A percentile compares a stretch with the other conserved stretches of the same genome.
Evolutionary conservation across 2,113 vertebrate species (phyloP).

Genomic region (Propithecus coquereli): DNA sequence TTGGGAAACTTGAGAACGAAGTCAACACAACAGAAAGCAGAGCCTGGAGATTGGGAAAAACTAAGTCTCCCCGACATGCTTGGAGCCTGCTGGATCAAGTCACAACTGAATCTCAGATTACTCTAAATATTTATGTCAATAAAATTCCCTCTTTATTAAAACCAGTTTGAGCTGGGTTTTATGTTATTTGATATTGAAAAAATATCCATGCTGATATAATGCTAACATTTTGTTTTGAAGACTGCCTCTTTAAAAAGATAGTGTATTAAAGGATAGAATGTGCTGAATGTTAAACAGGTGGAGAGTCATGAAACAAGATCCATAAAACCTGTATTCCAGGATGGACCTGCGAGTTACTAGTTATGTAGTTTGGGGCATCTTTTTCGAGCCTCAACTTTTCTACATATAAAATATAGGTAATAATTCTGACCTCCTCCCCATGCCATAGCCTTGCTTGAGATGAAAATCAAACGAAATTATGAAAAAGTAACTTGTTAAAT

Average conservation of each 20-base stretch:
- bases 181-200: background rate
- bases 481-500: background rate
- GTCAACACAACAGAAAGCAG: background rate
- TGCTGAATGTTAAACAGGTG: background rate
- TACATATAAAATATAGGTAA: slow-evolving; percentile 5
- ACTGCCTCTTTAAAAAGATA: background rate
- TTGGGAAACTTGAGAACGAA: background rate
- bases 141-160: slow-evolving; percentile 36
- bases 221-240: slow-evolving; percentile 32
- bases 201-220: background rate
- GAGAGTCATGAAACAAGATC: background rate
- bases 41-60: background rate
- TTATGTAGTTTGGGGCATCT: background rate
- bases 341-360: background rate
- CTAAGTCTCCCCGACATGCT: background rate
- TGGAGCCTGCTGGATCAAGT: background rate
- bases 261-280: background rate
- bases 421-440: background rate
- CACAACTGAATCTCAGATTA: background rate
- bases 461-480: slow-evolving; percentile 40
- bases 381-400: slow-evolving; percentile 27
- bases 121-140: background rate
- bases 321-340: background rate
- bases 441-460: background rate
- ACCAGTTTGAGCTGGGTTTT: background rate